phyloP scores from a whole-genome alignment of 2,888 invertebrate genomes.

The Gryllus longicercus region DNA sequence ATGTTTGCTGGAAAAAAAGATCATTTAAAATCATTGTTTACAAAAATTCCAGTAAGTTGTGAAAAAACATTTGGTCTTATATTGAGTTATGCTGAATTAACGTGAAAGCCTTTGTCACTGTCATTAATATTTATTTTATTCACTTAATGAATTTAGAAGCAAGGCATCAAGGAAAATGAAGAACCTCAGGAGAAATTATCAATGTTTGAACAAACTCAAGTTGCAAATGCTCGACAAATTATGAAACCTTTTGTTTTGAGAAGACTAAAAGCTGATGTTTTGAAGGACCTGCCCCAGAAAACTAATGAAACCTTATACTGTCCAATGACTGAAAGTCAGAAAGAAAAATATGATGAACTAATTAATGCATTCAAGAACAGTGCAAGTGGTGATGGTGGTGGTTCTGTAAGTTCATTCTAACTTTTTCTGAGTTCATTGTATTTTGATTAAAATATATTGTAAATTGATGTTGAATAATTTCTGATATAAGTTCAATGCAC shows the following conservation, averaged over 20 bases:
- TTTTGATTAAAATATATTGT: too few relatives aligned
- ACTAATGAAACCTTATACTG: constrained; percentile 65
- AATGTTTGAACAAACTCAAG: constrained; percentile 79
- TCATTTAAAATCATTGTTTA: constrained; percentile 82
- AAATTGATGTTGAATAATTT: too few relatives aligned
- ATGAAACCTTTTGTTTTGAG: constrained; percentile 94
- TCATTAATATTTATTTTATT: too few relatives aligned
- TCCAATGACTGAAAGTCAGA: constrained; percentile 69
- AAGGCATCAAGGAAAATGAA: background rate
- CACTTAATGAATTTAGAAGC: background rate
- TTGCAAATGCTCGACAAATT: constrained; percentile 88
- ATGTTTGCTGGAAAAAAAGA: constrained; percentile 86
- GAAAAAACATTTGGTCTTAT: background rate
- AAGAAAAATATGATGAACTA: constrained; percentile 70
- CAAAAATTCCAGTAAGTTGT: constrained; percentile 61
- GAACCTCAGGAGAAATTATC: constrained; percentile 51
- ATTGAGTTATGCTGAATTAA: background rate
- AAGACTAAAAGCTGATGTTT: constrained; percentile 80
- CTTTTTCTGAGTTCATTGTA: constrained; percentile 19
- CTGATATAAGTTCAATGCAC: too few relatives aligned
- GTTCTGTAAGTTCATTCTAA: constrained; percentile 36
- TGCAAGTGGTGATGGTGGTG: constrained; percentile 51
- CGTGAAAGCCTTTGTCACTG: too few relatives aligned
- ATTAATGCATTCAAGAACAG: constrained; percentile 63
- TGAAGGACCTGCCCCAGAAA: constrained; percentile 82